Base-by-base conservation (phyloP, 2,888 invertebrate genomes). In the Nymphalis urticae region DNA sequence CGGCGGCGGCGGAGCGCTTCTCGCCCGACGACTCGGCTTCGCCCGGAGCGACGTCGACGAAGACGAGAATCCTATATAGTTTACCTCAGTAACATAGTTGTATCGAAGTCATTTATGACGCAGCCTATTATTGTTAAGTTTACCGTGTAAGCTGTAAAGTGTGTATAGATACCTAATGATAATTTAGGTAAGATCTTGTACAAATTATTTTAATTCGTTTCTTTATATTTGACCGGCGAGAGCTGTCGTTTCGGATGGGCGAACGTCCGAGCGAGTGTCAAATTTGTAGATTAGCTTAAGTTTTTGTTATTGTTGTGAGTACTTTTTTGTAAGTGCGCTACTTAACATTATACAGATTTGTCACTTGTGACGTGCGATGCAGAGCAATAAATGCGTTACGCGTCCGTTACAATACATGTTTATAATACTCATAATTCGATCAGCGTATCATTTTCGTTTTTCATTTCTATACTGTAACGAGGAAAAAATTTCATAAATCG, bases 111-210 rank as follows among this genome's bases (percentile, higher is more conserved):
- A 86, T 85, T 85, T 85, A 87, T 89, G 91, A 90, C 92, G 88
- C 86, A 90, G 92, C 91, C 92, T 92, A 92, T 89, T 92, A 91
- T 86, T 84, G 79, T 90, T 92, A 92, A 91, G 90, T 88, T 85
- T 89, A 89, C 80, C 76, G 76, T 85, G 75, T 91, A 90, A 88
- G 88, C 80, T 87, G 88, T 89, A 85, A 86, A 85, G 84, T 87
- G 87, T 89, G 88, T 86, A 86, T 85, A 86, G 82, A 80, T 84
- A 83, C 80, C 78, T 83, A 79, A 68, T 51, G 50, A 78, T 79
- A 80, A 80, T 80, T 78, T 83, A 84, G 82, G 78, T 85, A 87
- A 86, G 83, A 82, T 84, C 79, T 86, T 90, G 88, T 90, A 88
- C 90, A 88, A 90, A 87, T 88, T 86, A 85, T 82, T 85, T 85